Conservation (phyloP, 2,888 invertebrate genomes). For the Petrophora chlorosata region DNA sequence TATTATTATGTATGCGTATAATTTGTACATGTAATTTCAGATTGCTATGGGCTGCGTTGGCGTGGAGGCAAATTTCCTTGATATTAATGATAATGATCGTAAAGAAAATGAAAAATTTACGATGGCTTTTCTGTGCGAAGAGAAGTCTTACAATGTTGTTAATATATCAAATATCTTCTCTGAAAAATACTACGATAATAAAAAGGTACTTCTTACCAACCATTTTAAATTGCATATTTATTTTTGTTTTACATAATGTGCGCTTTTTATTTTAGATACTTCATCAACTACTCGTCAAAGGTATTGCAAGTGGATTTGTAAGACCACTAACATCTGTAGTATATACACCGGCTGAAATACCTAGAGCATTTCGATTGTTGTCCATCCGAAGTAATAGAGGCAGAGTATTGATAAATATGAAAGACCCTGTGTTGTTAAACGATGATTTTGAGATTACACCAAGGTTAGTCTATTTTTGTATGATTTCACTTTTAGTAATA, state of each 20-base stretch:
- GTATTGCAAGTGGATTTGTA: slow-evolving; percentile 30
- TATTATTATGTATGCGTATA: not conserved
- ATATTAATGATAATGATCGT: slow-evolving; percentile 6
- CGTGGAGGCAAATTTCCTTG: not conserved
- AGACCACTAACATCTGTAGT: slow-evolving; percentile 24
- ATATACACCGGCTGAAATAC: slow-evolving; percentile 13
- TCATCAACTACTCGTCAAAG: slow-evolving; percentile 17
- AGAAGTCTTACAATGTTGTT: not conserved
- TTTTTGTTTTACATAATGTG: not conserved
- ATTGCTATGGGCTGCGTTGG: slow-evolving; percentile 12
- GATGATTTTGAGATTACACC: not conserved
- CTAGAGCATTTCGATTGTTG: slow-evolving; percentile 22
- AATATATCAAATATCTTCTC: slow-evolving; percentile 13
- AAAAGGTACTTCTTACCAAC: too few relatives aligned
- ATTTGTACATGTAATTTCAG: not conserved
- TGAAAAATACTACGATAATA: not conserved
- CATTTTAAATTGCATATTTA: too few relatives aligned
- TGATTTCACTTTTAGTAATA: too few relatives aligned
- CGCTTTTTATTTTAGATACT: not conserved
- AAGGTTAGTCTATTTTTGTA: slow-evolving; percentile 8
- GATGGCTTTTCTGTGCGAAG: not conserved
- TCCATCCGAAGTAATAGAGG: slow-evolving; percentile 17
- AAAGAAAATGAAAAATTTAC: slow-evolving; percentile 3
- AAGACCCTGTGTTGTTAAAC: not conserved
- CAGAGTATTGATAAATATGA: slow-evolving; percentile 27